phyloP scores from a whole-genome alignment of 2,113 vertebrate genomes.

The Percopsis transmontana region DNA sequence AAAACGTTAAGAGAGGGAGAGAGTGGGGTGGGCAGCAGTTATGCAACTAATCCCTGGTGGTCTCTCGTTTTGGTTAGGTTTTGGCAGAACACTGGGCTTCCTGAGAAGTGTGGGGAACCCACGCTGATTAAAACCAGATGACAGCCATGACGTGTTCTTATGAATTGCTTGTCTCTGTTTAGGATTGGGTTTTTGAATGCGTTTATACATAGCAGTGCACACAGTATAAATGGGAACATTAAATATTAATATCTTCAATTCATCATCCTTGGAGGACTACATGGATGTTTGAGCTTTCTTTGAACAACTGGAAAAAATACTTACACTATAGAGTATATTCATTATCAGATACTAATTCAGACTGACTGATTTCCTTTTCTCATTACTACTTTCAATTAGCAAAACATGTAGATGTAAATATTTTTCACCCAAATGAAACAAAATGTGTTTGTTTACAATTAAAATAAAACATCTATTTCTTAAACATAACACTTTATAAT shows the following conservation, averaged over 20 bases:
- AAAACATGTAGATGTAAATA: too few relatives aligned
- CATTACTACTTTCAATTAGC: too few relatives aligned
- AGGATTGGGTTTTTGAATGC: neutral
- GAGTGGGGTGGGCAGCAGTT: slow-evolving; percentile 18
- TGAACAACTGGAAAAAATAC: too few relatives aligned
- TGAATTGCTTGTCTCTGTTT: neutral
- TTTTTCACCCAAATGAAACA: too few relatives aligned
- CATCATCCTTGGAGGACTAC: neutral
- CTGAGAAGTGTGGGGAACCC: slow-evolving; percentile 12
- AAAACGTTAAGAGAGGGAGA: neutral
- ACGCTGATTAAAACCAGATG: slow-evolving; percentile 27
- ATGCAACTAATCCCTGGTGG: slow-evolving; percentile 44
- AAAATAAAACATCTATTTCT: too few relatives aligned
- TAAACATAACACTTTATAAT: too few relatives aligned
- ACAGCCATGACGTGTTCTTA: slow-evolving; percentile 9
- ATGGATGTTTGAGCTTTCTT: neutral
- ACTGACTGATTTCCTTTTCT: too few relatives aligned
- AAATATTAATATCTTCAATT: neutral
- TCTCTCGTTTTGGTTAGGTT: slow-evolving; percentile 6
- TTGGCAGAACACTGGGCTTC: slow-evolving; percentile 26
- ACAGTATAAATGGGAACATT: neutral
- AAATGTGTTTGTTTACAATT: too few relatives aligned
- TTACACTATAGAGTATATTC: neutral
- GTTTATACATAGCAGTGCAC: neutral
- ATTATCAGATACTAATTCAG: neutral